Evolutionary conservation across 2,888 invertebrate genomes (phyloP), one percentile per base, ranked within the genome.

Genomic region (Mythimna ferrago): DNA sequence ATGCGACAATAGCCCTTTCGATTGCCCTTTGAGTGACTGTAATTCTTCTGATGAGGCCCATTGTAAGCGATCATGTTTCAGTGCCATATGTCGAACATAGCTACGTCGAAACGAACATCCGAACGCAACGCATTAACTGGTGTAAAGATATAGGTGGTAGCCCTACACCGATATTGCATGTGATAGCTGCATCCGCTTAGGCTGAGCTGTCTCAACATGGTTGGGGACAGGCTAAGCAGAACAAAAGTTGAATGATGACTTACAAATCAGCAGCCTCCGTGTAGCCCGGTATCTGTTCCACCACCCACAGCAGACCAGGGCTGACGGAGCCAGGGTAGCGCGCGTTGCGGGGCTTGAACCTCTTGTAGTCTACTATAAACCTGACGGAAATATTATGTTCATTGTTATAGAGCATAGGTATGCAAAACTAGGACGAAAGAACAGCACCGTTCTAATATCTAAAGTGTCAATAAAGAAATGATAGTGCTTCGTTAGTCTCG

Each of bases 291-390:
- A 97, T 89, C 80, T 98, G 98, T 88, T 98, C 98, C 9, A 97
- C 83, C 16, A 98, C 95, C 95, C 97, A 97, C 73, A 98, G 94
- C 48, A 97, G 91, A 6, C 97, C 97, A 35, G 91, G 82, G 53
- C 84, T 69, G 48, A 94, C 86, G 2, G 35, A 44, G 7, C 92
- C 93, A 3, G 76, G 11, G 0, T n/a, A 2, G 3, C 21, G 35
- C 6, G 38, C 4, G 1, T 79, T 86, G 6, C 93, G 92, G 2
- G 97, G 96, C 57, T 87, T 92, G 91, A 98, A 98, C 85, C 94
- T 93, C 32, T 97, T 97, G 92, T 97, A 98, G 92, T 98, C 97
- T 35, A 98, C 96, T 71, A 96, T 91, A 82, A 90, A 95, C 95
- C 95, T 95, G 61, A 2, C 21, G 19, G 32, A n/a, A 53, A 21